Percentiles rank a stretch among this genome's conserved stretches.
These are phyloP conservation scores for Volucella bombylans DNA, from an alignment of 2,888 invertebrate genomes.

Conservation along the genomic window DNA sequence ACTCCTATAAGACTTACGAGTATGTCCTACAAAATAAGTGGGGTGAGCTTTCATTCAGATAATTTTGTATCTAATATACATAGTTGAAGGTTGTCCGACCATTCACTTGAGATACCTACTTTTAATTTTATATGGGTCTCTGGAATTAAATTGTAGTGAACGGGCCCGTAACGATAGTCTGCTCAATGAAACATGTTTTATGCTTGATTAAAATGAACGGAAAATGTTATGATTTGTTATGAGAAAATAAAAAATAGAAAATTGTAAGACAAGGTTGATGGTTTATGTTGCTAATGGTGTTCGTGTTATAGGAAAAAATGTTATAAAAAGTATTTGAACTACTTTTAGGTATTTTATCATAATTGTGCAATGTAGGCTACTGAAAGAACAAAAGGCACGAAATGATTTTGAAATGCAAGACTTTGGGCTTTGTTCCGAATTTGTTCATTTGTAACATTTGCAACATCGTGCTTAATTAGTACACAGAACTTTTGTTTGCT, in stretches of 20 bases:
- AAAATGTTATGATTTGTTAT: constrained; percentile 54
- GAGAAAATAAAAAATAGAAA: constrained; percentile 5
- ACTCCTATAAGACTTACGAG: too few species aligned
- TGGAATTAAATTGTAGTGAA: too few species aligned
- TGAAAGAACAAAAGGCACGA: neutral
- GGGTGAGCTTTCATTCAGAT: too few species aligned
- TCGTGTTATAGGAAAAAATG: too few species aligned
- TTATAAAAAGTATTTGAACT: neutral
- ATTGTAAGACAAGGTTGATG: constrained; percentile 65
- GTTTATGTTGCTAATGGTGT: constrained; percentile 40
- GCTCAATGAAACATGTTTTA: constrained; percentile 59
- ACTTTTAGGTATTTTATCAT: constrained; percentile 6
- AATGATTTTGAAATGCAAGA: neutral
- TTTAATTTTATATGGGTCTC: neutral
- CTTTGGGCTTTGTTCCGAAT: neutral
- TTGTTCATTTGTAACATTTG: neutral
- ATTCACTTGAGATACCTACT: constrained; percentile 59
- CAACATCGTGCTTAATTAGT: too few species aligned
- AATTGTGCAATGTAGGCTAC: neutral
- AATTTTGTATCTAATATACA: too few species aligned
- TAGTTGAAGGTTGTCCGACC: constrained; percentile 62
- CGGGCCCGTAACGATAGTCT: constrained; percentile 40
- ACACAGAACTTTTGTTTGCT: too few species aligned
- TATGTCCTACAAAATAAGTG: too few species aligned
- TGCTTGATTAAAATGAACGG: constrained; percentile 65